Evolutionary conservation across 2,113 vertebrate genomes (phyloP).

Genomic region (Cyprinodon brontotheroides): DNA sequence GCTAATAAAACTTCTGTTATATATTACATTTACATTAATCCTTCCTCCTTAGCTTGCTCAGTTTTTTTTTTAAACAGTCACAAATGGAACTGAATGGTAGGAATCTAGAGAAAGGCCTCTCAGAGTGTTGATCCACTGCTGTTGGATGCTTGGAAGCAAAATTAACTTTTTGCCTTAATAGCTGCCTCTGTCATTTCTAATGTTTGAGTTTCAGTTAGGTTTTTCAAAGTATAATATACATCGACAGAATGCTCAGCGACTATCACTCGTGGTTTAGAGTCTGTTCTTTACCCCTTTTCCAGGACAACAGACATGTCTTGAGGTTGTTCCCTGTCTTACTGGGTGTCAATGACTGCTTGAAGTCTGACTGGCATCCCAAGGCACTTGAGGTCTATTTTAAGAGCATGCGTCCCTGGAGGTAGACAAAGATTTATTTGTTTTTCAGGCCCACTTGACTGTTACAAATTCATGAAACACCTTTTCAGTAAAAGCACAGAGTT

Average conservation of each 20-base stretch:
- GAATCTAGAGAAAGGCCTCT: background rate
- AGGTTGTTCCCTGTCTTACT: slow-evolving; percentile 50
- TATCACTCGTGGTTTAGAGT: slow-evolving; percentile 10
- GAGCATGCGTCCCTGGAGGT: slow-evolving; percentile 70
- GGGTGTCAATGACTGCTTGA: slow-evolving; percentile 64
- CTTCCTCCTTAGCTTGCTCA: too few relatives aligned
- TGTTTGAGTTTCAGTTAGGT: background rate
- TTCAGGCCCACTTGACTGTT: slow-evolving; percentile 67
- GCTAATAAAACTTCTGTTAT: too few relatives aligned
- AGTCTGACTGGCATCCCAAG: slow-evolving; percentile 28
- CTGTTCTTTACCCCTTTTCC: slow-evolving; percentile 4
- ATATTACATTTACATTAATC: too few relatives aligned
- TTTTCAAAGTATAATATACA: background rate
- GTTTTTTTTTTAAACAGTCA: background rate
- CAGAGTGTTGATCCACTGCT: background rate
- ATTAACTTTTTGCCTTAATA: background rate
- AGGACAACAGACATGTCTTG: slow-evolving; percentile 21
- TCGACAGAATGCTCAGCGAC: background rate
- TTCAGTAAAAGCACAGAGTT: slow-evolving; percentile 54
- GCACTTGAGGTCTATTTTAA: slow-evolving; percentile 59
- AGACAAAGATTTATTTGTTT: slow-evolving; percentile 67
- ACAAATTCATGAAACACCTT: slow-evolving; percentile 67
- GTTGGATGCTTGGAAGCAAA: background rate
- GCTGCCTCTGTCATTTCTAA: background rate
- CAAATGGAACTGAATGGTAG: background rate